Conservation (phyloP, 2,888 invertebrate species). For the Lasioglossum figueresi region DNA sequence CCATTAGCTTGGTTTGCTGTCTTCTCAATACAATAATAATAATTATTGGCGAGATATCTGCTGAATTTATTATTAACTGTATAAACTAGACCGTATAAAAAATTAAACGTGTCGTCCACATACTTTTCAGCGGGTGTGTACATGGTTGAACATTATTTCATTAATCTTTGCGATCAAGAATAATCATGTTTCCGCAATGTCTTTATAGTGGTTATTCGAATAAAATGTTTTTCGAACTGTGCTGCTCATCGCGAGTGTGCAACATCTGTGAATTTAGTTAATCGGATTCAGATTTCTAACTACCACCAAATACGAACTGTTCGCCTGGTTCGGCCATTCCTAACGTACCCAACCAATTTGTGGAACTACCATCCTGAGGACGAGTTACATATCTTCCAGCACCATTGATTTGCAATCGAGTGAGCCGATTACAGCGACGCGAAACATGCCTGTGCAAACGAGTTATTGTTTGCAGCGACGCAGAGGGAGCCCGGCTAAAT, state of each 20-base stretch:
- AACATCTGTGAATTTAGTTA: neutral
- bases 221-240: neutral
- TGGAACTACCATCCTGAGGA: conserved; percentile 45
- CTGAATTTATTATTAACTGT: no score
- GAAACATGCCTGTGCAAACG: conserved; percentile 25
- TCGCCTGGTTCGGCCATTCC: conserved; percentile 54
- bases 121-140: no score
- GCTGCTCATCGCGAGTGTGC: neutral
- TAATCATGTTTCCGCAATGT: neutral
- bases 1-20: no score
- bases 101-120: no score
- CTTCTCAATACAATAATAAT: no score
- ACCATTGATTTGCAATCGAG: conserved; percentile 39
- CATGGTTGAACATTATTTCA: neutral
- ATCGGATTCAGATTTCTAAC: neutral
- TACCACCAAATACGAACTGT: neutral
- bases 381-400: conserved; percentile 31
- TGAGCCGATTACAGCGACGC: conserved; percentile 42
- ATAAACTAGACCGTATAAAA: no score
- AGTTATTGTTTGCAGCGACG: conserved; percentile 40
- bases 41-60: no score
- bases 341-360: conserved; percentile 61
- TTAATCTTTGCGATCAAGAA: neutral
- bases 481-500: conserved; percentile 7
- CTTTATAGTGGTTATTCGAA: neutral